phyloP scores from a whole-genome alignment of 2,113 vertebrate species.

The Zootoca vivipara region DNA sequence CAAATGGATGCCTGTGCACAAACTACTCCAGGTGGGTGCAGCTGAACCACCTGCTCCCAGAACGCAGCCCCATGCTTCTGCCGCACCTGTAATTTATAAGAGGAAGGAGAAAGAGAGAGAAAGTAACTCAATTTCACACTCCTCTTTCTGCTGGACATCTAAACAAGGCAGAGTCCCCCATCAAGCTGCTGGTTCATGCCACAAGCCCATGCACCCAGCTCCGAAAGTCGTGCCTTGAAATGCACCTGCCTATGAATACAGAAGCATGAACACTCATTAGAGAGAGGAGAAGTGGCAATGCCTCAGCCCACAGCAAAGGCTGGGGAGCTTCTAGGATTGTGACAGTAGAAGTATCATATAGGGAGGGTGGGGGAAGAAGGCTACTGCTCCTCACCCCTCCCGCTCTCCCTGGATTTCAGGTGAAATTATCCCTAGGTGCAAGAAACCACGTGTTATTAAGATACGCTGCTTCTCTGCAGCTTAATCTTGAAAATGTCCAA shows the following conservation, averaged over 20 bases:
- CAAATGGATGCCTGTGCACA: slow-evolving; percentile 16
- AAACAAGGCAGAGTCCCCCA: background rate
- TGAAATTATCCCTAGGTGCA: background rate
- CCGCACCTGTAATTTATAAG: background rate
- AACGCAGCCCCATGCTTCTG: background rate
- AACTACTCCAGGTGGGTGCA: slow-evolving; percentile 17
- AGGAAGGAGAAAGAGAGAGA: background rate
- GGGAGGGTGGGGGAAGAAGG: background rate
- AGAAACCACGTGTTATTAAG: background rate
- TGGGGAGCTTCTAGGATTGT: background rate
- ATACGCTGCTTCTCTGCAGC: background rate
- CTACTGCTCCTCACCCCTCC: background rate
- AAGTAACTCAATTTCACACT: too few species aligned
- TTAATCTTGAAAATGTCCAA: background rate
- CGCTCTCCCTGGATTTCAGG: background rate
- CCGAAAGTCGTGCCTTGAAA: background rate
- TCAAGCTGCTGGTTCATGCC: background rate
- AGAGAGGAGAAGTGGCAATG: too few species aligned
- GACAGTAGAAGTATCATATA: background rate
- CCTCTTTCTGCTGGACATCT: background rate
- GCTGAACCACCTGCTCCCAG: slow-evolving; percentile 19
- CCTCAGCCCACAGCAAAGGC: background rate
- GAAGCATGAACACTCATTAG: background rate
- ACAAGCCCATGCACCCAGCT: background rate
- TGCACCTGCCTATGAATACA: background rate